phyloP scores from a whole-genome alignment of 2,113 vertebrate genomes.

The Ochotona curzoniae region DNA sequence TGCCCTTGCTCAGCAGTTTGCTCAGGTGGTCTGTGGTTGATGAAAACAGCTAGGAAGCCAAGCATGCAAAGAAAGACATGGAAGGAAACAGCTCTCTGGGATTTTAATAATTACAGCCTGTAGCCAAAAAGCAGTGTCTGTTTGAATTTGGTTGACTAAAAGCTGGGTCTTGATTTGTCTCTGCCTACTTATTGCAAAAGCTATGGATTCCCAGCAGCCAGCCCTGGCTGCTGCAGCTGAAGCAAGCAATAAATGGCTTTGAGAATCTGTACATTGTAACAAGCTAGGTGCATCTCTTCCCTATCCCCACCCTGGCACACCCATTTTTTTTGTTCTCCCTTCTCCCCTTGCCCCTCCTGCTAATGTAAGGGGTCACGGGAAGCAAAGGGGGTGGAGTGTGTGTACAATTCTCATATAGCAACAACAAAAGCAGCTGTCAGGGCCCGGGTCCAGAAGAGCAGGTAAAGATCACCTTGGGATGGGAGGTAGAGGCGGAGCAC shows the following conservation, averaged over 20 bases:
- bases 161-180: constrained; percentile 61
- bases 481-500: constrained; percentile 95
- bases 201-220: constrained; percentile 15
- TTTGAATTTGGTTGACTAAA: constrained; percentile 62
- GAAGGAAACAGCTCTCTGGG: constrained; percentile 54
- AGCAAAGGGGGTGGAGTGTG: constrained; percentile 34
- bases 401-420: constrained; percentile 69
- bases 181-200: constrained; percentile 63
- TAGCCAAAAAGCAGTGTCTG: constrained; percentile 63
- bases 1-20: constrained; percentile 55
- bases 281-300: constrained; percentile 68
- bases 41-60: constrained; percentile 66
- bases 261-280: constrained; percentile 76
- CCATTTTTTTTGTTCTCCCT: not conserved
- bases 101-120: constrained; percentile 54
- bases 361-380: constrained; percentile 45
- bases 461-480: constrained; percentile 92
- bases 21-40: constrained; percentile 62
- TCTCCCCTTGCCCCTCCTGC: not conserved
- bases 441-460: constrained; percentile 62
- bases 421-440: constrained; percentile 70
- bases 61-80: constrained; percentile 65
- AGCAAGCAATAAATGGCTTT: constrained; percentile 80
- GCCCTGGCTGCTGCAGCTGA: constrained; percentile 65
- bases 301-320: not conserved